These are phyloP conservation scores for Cataglyphis rosenhaueri DNA, from an alignment of 2,888 invertebrate species.

Conservation along the genomic window DNA sequence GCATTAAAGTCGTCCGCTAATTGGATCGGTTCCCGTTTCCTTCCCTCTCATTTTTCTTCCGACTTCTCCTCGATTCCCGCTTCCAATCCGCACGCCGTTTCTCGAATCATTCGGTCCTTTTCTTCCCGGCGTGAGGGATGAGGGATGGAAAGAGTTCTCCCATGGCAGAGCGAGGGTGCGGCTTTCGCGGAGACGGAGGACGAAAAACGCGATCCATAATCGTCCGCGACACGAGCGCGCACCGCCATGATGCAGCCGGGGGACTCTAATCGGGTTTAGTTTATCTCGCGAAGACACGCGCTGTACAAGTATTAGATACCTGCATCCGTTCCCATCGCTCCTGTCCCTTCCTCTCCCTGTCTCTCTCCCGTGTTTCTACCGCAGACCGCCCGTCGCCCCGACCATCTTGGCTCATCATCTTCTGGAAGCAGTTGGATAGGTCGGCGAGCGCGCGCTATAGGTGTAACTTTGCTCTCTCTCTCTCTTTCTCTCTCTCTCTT, in stretches of 20 bases:
- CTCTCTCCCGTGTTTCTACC: constrained; percentile 32
- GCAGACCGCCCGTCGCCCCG: constrained; percentile 51
- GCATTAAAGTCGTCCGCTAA: constrained; percentile 80
- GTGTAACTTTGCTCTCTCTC: constrained; percentile 58
- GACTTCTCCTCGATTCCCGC: constrained; percentile 46
- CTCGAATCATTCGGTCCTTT: constrained; percentile 37
- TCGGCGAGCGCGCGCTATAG: constrained; percentile 52
- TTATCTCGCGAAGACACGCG: constrained; percentile 81
- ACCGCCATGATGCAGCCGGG: constrained; percentile 38
- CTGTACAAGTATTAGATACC: constrained; percentile 75
- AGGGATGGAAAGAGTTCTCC: constrained; percentile 47
- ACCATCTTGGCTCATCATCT: constrained; percentile 82
- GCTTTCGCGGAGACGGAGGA: constrained; percentile 26
- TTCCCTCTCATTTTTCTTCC: constrained; percentile 60
- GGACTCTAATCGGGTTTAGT: constrained; percentile 79
- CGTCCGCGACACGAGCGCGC: constrained; percentile 33
- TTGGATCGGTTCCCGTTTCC: constrained; percentile 76
- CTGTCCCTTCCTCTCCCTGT: constrained; percentile 32
- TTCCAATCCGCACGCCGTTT: constrained; percentile 13
- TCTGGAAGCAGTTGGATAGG: constrained; percentile 74
- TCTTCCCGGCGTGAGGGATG: constrained; percentile 25
- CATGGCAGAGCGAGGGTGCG: background rate
- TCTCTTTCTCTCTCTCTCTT: constrained; percentile 29
- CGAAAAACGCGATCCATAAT: constrained; percentile 61
- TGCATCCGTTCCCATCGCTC: constrained; percentile 63